A percentile compares a stretch with the other conserved stretches of the same genome.
Conservation (phyloP, 2,888 invertebrate genomes). For the Lampropteryx suffumata region DNA sequence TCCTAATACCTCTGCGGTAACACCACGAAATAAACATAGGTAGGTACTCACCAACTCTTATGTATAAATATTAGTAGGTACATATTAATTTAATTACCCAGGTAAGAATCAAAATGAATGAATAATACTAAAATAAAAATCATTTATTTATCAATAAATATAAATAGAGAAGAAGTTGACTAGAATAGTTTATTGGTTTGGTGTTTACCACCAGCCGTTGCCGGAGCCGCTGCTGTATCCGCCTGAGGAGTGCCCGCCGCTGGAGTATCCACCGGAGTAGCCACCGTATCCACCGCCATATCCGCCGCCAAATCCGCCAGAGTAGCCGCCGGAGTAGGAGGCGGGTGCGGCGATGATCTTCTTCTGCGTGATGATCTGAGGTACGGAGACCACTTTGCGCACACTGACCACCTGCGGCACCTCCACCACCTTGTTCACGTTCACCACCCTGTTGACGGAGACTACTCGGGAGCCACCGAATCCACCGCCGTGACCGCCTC, state of each 20-base stretch:
- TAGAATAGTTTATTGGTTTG: background rate
- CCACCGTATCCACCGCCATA: conserved; percentile 16
- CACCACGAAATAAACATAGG: too few relatives aligned
- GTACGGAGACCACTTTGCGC: conserved; percentile 38
- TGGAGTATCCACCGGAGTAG: conserved; percentile 12
- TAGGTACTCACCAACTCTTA: too few relatives aligned
- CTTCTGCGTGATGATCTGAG: conserved; percentile 36
- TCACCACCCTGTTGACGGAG: conserved; percentile 48
- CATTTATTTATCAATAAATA: too few relatives aligned
- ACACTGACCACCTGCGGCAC: conserved; percentile 45
- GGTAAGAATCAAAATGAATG: too few relatives aligned
- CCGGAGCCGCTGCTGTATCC: conserved; percentile 25
- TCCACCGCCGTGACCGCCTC: conserved; percentile 27
- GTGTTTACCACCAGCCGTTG: conserved; percentile 28
- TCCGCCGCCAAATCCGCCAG: conserved; percentile 16
- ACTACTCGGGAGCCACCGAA: conserved; percentile 42
- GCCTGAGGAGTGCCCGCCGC: conserved; percentile 20
- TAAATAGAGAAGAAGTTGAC: background rate
- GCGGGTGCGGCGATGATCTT: conserved; percentile 30
- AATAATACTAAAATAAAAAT: too few relatives aligned
- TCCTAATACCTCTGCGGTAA: too few relatives aligned
- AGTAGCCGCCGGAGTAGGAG: conserved; percentile 15
- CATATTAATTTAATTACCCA: too few relatives aligned
- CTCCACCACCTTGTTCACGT: conserved; percentile 46
- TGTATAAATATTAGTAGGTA: too few relatives aligned